Evolutionary conservation across 2,113 vertebrate species (phyloP).

Genomic region (Anarrhichthys ocellatus): DNA sequence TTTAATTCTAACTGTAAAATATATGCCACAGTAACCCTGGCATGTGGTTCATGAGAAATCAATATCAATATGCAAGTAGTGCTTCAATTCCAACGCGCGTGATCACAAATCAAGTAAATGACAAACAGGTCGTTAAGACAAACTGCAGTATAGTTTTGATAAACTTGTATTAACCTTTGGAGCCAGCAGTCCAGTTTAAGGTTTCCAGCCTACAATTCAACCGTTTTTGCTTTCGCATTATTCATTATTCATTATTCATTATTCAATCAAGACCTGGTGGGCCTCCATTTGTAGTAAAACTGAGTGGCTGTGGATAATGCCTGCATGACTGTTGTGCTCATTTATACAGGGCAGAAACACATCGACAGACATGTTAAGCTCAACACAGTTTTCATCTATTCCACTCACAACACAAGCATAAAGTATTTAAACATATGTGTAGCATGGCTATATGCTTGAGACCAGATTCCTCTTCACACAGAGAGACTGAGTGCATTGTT

Average conservation of each 20-base stretch:
- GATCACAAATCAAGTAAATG: too few relatives aligned
- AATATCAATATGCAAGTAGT: too few relatives aligned
- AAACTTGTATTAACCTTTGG: too few relatives aligned
- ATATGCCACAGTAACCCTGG: too few relatives aligned
- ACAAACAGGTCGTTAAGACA: too few relatives aligned
- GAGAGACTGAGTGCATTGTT: neutral
- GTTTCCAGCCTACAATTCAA: neutral
- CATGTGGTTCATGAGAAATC: too few relatives aligned
- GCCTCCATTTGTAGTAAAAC: neutral
- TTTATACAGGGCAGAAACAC: too few relatives aligned
- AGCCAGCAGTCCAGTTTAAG: too few relatives aligned
- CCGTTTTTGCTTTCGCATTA: neutral
- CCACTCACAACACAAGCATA: neutral
- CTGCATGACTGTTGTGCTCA: neutral
- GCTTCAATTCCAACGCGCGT: too few relatives aligned
- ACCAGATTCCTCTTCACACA: neutral
- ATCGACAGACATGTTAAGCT: neutral
- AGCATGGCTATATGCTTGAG: neutral
- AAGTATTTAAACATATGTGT: neutral
- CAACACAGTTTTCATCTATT: neutral
- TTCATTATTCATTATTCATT: neutral
- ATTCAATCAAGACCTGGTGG: neutral
- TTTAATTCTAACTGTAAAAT: too few relatives aligned
- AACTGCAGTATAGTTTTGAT: too few relatives aligned
- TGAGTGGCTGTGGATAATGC: neutral